Conservation (phyloP, 2,797 vertebrate species). For the Myotis daubentonii region DNA sequence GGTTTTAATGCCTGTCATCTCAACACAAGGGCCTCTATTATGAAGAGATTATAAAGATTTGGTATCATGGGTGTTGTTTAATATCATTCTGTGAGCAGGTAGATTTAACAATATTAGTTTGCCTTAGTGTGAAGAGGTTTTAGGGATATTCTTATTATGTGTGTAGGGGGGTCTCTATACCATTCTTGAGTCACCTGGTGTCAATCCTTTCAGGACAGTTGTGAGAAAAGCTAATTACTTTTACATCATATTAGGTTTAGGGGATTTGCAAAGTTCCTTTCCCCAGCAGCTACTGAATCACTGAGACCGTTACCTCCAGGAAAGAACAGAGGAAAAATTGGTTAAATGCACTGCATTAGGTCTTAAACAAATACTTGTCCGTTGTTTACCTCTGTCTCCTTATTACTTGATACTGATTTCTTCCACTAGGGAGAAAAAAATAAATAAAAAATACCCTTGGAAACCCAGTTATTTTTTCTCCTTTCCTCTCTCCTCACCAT, state of each 20-base stretch:
- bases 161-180: neutral
- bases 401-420: neutral
- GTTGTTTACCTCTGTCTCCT: neutral
- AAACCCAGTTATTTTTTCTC: neutral
- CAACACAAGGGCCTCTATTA: neutral
- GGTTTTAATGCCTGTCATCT: neutral
- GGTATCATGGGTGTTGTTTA: neutral
- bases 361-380: neutral
- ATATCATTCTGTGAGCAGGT: neutral
- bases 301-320: neutral
- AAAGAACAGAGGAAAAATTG: neutral
- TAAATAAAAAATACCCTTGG: neutral
- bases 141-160: neutral
- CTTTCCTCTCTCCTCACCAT: neutral
- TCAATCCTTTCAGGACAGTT: neutral
- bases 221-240: constrained; percentile 52
- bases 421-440: neutral
- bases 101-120: constrained; percentile 1
- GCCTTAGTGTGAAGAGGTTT: neutral
- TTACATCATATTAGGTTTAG: neutral
- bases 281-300: neutral
- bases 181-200: neutral
- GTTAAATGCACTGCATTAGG: neutral
- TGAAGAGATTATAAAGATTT: neutral
- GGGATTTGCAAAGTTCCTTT: constrained; percentile 22